phyloP scores from a whole-genome alignment of 2,797 vertebrate genomes.

The Thripadectes ignobilis region DNA sequence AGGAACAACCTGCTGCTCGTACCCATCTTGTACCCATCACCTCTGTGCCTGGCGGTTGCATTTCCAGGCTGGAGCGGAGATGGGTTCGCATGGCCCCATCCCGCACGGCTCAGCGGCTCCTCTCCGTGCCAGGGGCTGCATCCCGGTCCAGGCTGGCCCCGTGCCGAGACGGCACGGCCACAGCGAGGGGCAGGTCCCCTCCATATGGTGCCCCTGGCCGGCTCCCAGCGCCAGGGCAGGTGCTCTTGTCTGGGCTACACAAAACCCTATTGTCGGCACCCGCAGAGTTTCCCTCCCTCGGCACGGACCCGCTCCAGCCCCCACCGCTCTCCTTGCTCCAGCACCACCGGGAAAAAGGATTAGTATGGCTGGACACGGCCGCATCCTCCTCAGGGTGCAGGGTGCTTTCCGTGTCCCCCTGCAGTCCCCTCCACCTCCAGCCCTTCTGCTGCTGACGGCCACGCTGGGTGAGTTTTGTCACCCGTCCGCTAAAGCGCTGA shows the following conservation, averaged over 20 bases:
- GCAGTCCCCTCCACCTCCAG: background rate
- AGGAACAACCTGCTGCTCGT: background rate
- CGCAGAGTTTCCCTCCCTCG: background rate
- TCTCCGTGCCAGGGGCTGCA: fast-evolving
- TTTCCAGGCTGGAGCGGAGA: background rate
- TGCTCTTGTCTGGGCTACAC: background rate
- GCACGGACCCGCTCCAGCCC: background rate
- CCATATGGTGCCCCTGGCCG: background rate
- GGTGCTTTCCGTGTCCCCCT: background rate
- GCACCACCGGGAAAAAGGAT: fast-evolving
- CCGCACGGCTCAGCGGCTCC: background rate
- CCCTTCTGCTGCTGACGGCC: fast-evolving
- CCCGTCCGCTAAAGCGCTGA: background rate
- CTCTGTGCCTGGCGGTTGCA: fast-evolving
- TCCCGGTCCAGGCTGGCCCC: background rate
- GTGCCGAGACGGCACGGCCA: fast-evolving
- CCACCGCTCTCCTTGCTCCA: background rate
- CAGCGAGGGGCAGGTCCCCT: background rate
- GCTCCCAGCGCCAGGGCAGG: conserved; percentile 1
- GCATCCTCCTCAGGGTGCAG: no score
- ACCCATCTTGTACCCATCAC: background rate
- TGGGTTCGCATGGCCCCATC: background rate
- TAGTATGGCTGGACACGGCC: fast-evolving
- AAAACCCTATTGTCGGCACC: background rate
- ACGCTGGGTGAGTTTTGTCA: background rate